These are phyloP conservation scores for Eulemur rufifrons DNA, from an alignment of 2,113 vertebrate genomes.

Conservation along the genomic window DNA sequence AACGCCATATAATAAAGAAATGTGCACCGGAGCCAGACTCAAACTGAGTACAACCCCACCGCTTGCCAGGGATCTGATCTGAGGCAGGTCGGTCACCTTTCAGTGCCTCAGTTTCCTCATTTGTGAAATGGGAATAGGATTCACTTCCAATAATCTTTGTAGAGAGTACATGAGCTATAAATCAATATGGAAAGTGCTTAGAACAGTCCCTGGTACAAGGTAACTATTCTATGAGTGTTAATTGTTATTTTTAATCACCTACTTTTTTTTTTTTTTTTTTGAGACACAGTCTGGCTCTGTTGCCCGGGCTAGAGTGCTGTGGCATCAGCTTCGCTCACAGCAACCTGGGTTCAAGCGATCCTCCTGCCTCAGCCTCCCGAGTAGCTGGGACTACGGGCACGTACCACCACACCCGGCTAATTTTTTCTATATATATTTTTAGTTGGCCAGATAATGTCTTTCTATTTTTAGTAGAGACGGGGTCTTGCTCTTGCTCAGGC, in stretches of 20 bases:
- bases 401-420: too few species aligned
- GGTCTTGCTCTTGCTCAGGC: too few species aligned
- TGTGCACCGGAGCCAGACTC: not conserved
- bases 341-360: too few species aligned
- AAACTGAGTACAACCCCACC: not conserved
- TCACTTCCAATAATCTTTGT: not conserved
- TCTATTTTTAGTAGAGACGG: too few species aligned
- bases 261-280: not conserved
- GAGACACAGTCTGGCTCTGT: too few species aligned
- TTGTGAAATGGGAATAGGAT: not conserved
- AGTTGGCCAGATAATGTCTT: too few species aligned
- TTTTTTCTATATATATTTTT: too few species aligned
- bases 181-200: not conserved
- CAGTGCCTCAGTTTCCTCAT: not conserved
- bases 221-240: not conserved
- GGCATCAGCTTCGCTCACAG: too few species aligned
- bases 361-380: too few species aligned
- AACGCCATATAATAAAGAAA: not conserved
- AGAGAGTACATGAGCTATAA: not conserved
- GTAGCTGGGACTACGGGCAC: too few species aligned
- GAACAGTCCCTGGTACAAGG: not conserved
- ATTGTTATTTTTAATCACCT: not conserved
- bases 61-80: not conserved
- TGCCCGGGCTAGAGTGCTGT: too few species aligned
- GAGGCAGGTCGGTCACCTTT: not conserved